Evolutionary conservation across 2,113 vertebrate species (phyloP).

Genomic region (Anser brachyrhynchus): DNA sequence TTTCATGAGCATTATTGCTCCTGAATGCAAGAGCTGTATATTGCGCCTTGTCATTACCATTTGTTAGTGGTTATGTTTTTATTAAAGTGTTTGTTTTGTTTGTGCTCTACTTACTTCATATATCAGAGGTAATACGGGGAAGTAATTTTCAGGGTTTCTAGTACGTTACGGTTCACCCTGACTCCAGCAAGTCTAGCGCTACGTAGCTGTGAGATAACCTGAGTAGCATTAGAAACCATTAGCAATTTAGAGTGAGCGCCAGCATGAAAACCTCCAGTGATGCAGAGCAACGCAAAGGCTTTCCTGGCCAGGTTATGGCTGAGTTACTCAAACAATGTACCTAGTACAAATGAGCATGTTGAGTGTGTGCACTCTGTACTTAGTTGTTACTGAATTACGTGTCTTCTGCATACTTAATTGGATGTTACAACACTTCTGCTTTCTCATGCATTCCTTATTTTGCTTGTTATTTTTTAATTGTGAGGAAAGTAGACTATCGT

Average conservation of each 20-base stretch:
- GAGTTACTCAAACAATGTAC: neutral
- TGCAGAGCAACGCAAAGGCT: neutral
- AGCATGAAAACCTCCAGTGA: neutral
- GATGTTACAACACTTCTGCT: neutral
- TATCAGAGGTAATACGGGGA: neutral
- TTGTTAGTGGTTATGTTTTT: accelerated
- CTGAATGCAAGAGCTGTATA: accelerated
- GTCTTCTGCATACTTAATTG: neutral
- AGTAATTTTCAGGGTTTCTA: neutral
- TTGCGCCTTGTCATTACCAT: accelerated
- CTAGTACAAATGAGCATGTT: accelerated
- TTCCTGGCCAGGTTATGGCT: neutral
- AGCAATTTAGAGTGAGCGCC: neutral
- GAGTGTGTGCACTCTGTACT: accelerated
- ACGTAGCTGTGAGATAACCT: neutral
- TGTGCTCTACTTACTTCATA: neutral
- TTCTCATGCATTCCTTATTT: neutral
- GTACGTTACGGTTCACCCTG: neutral
- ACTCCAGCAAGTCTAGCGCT: neutral
- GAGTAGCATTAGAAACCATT: neutral
- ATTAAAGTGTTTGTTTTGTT: neutral
- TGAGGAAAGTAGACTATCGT: neutral
- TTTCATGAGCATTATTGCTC: neutral
- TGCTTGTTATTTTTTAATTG: neutral
- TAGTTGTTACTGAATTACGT: neutral